Evolutionary conservation across 2,113 vertebrate genomes (phyloP), one percentile per base, ranked within the genome.

Genomic region (Alexandromys fortis): DNA sequence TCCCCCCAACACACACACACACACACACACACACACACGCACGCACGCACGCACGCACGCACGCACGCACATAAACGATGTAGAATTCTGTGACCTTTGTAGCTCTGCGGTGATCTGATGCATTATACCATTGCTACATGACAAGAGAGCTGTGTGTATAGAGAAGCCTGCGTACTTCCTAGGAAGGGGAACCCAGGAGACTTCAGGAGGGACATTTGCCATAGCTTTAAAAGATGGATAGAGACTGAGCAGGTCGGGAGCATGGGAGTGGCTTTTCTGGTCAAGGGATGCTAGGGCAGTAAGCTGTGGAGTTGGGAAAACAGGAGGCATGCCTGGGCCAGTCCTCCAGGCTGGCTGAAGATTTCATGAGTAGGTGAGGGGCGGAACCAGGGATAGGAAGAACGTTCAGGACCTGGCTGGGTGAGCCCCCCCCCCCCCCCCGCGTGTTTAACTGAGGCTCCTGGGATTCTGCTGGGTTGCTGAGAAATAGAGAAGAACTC

Each of bases 241-340:
- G 90, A 95, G 65, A 93, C 89, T 35, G 28, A 76, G 81, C 63
- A 83, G 72, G 63, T 76, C 70, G 81, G 78, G 42, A 52, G 28
- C 11, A 2, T 55, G 49, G 77, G 77, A 83, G 88, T 73, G 79
- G 70, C 52, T 92, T 90, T 96, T 93, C 30, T 61, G 58, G 76
- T 73, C 85, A 83, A 68, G 65, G 63, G 86, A 73, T 35, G 72
- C 65, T 24, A 28, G 77, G 79, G 55, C 47, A 65, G 90, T 70
- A 75, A 67, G n/a, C 76, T n/a, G 79, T 63, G 65, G 85, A 90
- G 67, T 52, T 90, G 75, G 83, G 72, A 92, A 96, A 97, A 97
- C 75, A 91, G 65, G 14, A 86, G 67, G 68, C 96, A 55, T 42
- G 92, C 82, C 96, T 65, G 72, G 76, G 86, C 96, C 78, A 45